Base-by-base conservation (phyloP, 2,888 invertebrate species). In the Trachelus iudaicus region DNA sequence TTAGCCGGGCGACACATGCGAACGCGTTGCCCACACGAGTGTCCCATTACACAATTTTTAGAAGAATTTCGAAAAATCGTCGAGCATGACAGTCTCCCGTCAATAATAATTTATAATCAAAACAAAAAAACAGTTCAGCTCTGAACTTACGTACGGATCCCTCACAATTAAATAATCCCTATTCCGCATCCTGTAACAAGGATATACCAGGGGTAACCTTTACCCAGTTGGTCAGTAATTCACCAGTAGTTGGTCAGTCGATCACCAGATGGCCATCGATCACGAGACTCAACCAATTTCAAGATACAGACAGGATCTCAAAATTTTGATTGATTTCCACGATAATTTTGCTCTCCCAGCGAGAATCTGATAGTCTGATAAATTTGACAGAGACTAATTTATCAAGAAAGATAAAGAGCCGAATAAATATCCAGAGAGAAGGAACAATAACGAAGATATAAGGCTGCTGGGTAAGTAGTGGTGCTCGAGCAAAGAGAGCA, bases 401-500 rank as follows among this genome's bases (percentile, higher is more conserved):
- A 81, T 77, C 69, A 71, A 56, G 75, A 76, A 76, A 77, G 76
- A 69, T 23, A 74, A 33, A 74, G 40, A 23, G 35, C 4, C 15
- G 12, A 56, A 30, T 76, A 30, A 13, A 76, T 34, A 73, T 68
- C 30, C 23, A 56, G 40, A 35, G 40, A 35, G n/a, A 73, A 40
- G 56, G 15, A 23, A 56, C 23, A 56, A 56, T 23, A 56, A 56
- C 0, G 23, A 56, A 56, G 56, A 9, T 23, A 23, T 23, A 15
- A 40, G 40, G 34, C 34, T 11, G 15, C 4, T 4, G 3, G 15
- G 15, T 4, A 40, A 15, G 40, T 23, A 23, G 9, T 9, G 40
- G 6, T 23, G 23, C 40, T 56, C 40, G 23, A 23, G 40, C 23
- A 56, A 56, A 56, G 23, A 56, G 56, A 56, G 56, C 56, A 40